These are phyloP conservation scores for Caenorhabditis doughertyi DNA, from an alignment of 2,888 invertebrate genomes.

Conservation along the genomic window DNA sequence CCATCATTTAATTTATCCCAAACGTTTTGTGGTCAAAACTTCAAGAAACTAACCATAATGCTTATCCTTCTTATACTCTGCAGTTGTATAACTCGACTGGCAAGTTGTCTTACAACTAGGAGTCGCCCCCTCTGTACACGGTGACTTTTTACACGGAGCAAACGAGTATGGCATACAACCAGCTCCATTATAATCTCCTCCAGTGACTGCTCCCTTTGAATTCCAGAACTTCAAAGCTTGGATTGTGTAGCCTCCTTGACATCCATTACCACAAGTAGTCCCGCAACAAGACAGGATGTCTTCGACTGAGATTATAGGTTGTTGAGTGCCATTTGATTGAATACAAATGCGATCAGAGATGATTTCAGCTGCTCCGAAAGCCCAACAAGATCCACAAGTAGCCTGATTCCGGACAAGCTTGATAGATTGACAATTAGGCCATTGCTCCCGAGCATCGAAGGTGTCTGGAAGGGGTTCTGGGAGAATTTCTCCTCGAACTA, in stretches of 20 bases:
- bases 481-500: constrained; percentile 14
- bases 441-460: constrained; percentile 59
- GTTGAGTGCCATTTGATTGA: constrained; percentile 80
- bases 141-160: constrained; percentile 84
- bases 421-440: constrained; percentile 60
- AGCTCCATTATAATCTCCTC: constrained; percentile 78
- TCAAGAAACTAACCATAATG: constrained; percentile 51
- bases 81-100: constrained; percentile 10
- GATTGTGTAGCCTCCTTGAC: constrained; percentile 44
- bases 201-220: constrained; percentile 31
- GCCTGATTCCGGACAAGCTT: constrained; percentile 84
- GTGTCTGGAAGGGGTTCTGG: constrained; percentile 52
- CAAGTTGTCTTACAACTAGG: constrained; percentile 49
- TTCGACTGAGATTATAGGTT: constrained; percentile 82
- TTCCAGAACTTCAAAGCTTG: constrained; percentile 43
- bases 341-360: constrained; percentile 84
- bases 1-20: too few relatives aligned
- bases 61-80: constrained; percentile 52
- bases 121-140: constrained; percentile 58
- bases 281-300: constrained; percentile 81
- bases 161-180: constrained; percentile 89
- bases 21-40: too few relatives aligned
- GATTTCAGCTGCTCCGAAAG: constrained; percentile 84
- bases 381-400: constrained; percentile 87
- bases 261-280: constrained; percentile 18